Percentiles rank a stretch among this genome's conserved stretches.
Conservation (phyloP, 2,797 vertebrate species). For the Eptatretus atami region DNA sequence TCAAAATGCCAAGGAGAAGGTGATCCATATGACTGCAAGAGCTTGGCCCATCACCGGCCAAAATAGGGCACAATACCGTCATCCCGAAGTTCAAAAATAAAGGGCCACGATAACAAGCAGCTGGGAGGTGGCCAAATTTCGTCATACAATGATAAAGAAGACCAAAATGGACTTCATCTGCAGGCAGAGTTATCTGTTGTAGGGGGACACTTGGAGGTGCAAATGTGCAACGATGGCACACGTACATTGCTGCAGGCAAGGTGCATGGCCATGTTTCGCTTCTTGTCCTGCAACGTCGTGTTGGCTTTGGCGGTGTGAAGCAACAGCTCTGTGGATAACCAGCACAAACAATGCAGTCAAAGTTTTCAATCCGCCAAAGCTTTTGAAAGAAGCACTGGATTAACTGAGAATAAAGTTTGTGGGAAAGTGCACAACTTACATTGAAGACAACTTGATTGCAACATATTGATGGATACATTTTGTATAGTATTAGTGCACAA, state of each 20-base stretch:
- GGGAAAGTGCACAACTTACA: not conserved
- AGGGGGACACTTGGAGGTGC: too few relatives aligned
- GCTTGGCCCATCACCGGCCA: too few relatives aligned
- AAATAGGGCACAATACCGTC: too few relatives aligned
- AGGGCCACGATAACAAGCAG: too few relatives aligned
- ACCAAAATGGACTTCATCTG: too few relatives aligned
- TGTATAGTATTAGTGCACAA: not conserved
- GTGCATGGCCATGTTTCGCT: conserved; percentile 52
- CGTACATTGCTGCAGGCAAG: conserved; percentile 59
- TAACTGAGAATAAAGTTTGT: not conserved
- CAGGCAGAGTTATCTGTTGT: too few relatives aligned
- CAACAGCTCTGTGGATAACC: conserved; percentile 29
- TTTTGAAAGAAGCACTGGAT: not conserved
- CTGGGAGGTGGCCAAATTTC: too few relatives aligned
- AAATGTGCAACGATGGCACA: conserved; percentile 6
- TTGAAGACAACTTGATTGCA: not conserved
- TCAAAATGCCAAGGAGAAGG: too few relatives aligned
- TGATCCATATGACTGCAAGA: too few relatives aligned
- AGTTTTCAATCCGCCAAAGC: not conserved
- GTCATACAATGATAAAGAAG: too few relatives aligned
- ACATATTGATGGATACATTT: too few relatives aligned
- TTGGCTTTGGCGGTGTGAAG: conserved; percentile 28
- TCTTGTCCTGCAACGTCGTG: conserved; percentile 34
- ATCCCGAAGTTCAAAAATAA: too few relatives aligned
- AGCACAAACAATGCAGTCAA: not conserved